These are phyloP conservation scores for Beroe ovata DNA, from an alignment of 37 sponge, comb jelly and placozoan genomes.

Conservation along the genomic window DNA sequence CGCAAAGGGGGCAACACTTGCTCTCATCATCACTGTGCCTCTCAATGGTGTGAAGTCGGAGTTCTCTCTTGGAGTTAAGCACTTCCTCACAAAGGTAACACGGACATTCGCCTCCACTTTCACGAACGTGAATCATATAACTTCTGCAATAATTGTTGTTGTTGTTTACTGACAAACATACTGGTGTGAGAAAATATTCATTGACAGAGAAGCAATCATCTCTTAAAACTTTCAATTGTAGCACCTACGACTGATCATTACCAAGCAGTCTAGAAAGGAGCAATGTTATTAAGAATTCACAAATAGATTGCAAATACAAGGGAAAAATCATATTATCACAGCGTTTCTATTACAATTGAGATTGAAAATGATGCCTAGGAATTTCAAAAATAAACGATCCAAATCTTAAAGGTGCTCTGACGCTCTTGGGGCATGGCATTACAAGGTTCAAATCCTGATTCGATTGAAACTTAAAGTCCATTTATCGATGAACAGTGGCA, in stretches of 20 bases:
- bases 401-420: too few relatives aligned
- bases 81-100: constrained; percentile 7
- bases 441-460: too few relatives aligned
- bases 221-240: background rate
- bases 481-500: too few relatives aligned
- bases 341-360: too few relatives aligned
- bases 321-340: too few relatives aligned
- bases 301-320: too few relatives aligned
- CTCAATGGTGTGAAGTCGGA: constrained; percentile 22
- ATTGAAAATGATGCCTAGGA: too few relatives aligned
- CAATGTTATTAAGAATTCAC: too few relatives aligned
- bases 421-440: too few relatives aligned
- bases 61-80: constrained; percentile 40
- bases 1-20: background rate
- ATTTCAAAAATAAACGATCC: too few relatives aligned
- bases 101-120: constrained; percentile 9
- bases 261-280: background rate
- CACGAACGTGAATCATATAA: constrained; percentile 3
- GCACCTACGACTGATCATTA: background rate
- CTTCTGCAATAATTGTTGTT: background rate
- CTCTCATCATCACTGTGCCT: background rate
- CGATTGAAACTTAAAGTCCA: too few relatives aligned
- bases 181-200: background rate
- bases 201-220: background rate
- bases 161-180: background rate